A percentile compares a stretch with the other conserved stretches of the same genome.
Conservation (phyloP, 2,888 invertebrate genomes). For the Sarcophaga rosellei region DNA sequence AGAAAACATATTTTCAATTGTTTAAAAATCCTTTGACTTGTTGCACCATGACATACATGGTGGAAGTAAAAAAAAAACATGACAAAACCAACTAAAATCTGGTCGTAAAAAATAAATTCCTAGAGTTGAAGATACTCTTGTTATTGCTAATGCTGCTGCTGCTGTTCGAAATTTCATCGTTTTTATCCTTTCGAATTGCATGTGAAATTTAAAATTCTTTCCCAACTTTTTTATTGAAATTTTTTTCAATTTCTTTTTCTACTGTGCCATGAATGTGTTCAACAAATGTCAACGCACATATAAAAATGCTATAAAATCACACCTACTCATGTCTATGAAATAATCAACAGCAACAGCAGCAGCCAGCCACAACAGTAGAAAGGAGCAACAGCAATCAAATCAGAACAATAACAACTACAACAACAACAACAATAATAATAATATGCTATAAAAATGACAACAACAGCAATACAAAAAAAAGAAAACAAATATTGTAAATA, state of each 20-base stretch:
- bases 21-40: constrained; percentile 37
- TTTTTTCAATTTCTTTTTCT: constrained; percentile 9
- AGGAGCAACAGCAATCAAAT: constrained; percentile 27
- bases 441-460: constrained; percentile 20
- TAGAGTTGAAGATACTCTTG: constrained; percentile 20
- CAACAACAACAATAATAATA: constrained; percentile 4
- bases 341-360: constrained; percentile 70
- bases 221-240: not conserved
- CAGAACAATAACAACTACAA: constrained; percentile 36
- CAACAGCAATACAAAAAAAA: constrained; percentile 32
- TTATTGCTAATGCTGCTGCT: constrained; percentile 1
- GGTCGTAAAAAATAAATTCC: constrained; percentile 62
- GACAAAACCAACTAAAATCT: constrained; percentile 10
- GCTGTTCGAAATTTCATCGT: not conserved
- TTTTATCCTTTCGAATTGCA: constrained; percentile 54
- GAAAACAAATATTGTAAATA: constrained; percentile 46
- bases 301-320: constrained; percentile 78
- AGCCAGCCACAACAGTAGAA: not conserved
- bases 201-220: constrained; percentile 35
- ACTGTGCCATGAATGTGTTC: constrained; percentile 51
- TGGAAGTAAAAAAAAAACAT: constrained; percentile 4
- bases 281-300: constrained; percentile 74
- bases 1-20: constrained; percentile 24
- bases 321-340: constrained; percentile 76
- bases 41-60: constrained; percentile 17